These are phyloP conservation scores for Pemphigus obesinymphae DNA, from an alignment of 1,140 invertebrate species.

Conservation along the genomic window DNA sequence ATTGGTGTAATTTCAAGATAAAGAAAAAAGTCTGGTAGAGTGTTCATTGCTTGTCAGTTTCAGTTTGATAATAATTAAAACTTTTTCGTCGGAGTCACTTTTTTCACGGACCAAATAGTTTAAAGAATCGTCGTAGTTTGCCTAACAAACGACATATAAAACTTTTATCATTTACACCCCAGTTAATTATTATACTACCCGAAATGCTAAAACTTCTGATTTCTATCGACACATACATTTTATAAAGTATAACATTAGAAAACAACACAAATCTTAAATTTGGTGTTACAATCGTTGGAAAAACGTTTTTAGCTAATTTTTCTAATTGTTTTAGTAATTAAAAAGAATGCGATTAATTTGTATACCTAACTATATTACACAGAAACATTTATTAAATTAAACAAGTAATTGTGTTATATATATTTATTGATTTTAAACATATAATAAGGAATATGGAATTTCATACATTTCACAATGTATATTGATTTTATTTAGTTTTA, in stretches of 20 bases:
- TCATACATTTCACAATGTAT: too few relatives aligned
- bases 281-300: not conserved
- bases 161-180: conserved; percentile 26
- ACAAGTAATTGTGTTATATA: too few relatives aligned
- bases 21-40: conserved; percentile 22
- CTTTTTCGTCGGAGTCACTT: not conserved
- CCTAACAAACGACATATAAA: conserved; percentile 7
- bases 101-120: conserved; percentile 25
- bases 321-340: not conserved
- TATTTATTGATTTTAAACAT: too few relatives aligned
- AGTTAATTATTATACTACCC: conserved; percentile 1
- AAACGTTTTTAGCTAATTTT: not conserved
- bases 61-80: conserved; percentile 39
- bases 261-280: not conserved
- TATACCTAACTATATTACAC: too few relatives aligned
- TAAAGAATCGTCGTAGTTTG: not conserved
- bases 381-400: too few relatives aligned
- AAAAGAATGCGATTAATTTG: not conserved
- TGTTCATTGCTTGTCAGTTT: conserved; percentile 25
- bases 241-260: too few relatives aligned
- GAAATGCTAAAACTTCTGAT: conserved; percentile 3
- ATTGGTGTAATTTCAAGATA: conserved; percentile 19
- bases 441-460: too few relatives aligned
- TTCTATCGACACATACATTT: conserved; percentile 18
- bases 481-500: too few relatives aligned